A percentile compares a stretch with the other conserved stretches of the same genome.
Evolutionary conservation across 2,113 vertebrate genomes (phyloP).

Genomic region (Cyprinodon tularosa): DNA sequence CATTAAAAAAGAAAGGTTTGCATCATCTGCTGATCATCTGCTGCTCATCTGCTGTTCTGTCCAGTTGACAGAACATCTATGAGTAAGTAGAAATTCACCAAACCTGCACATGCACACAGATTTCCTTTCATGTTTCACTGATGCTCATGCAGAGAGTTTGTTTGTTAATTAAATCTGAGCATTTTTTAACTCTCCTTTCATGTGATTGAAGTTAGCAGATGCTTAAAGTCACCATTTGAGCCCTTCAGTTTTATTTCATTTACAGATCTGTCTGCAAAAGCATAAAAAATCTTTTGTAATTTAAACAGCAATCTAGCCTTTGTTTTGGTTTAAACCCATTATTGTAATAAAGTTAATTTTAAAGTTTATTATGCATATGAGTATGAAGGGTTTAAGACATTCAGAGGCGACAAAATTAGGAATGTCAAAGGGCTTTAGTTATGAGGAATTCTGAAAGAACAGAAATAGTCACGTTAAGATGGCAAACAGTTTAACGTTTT

Average conservation of each 20-base stretch:
- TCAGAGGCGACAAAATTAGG: no score
- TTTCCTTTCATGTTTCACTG: neutral
- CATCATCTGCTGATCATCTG: constrained; percentile 34
- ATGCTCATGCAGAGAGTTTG: neutral
- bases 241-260: neutral
- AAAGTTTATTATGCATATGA: neutral
- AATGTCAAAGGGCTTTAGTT: neutral
- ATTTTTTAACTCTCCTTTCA: neutral
- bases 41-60: constrained; percentile 33
- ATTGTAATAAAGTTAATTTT: neutral
- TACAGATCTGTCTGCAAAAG: neutral
- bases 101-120: constrained; percentile 34
- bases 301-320: neutral
- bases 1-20: constrained; percentile 7
- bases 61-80: constrained; percentile 51
- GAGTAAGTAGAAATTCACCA: constrained; percentile 25
- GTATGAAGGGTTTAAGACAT: neutral
- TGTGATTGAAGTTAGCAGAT: no score
- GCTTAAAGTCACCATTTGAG: no score
- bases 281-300: neutral
- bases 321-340: neutral
- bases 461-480: neutral
- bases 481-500: neutral
- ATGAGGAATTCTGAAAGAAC: neutral
- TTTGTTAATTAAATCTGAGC: no score